Base-by-base conservation (phyloP, 1,140 invertebrate genomes). In the Wiebesia pumilae region DNA sequence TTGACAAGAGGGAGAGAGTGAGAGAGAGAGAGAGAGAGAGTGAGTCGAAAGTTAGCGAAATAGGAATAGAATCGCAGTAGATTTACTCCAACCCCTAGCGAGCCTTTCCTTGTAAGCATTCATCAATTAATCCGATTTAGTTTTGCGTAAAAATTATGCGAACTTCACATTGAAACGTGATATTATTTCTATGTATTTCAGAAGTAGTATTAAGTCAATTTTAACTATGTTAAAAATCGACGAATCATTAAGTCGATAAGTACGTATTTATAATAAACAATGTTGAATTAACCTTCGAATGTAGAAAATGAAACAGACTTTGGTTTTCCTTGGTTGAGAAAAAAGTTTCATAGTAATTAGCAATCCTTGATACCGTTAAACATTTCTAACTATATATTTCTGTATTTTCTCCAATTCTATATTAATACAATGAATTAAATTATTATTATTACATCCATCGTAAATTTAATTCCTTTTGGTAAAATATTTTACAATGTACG, bases 31-130 rank as follows among this genome's bases (percentile, higher is more conserved):
- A 65, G 69, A 79, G 79, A 88, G 43, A 71, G 73, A 81, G 62
- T 67, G 69, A 87, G 81, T 67, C 35, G 81, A 82, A 65, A 83
- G 75, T 86, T 88, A 85, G 75, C 65, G 27, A 87, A 87, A 88
- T 80, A 62, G 77, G 81, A 87, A 87, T 83, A 88, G 80, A 85
- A 81, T 83, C 83, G 82, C 87, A 86, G 89, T 88, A 87, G 87
- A 75, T 82, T 67, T 51, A 9, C 75, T 30, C 21, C 21, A 80
- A 38, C 84, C 43, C 65, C 30, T 27, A 75, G 33, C 71, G 51
- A 77, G 35, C 38, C 35, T 54, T 82, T 83, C 82, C 65, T 83
- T 77, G 82, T 83, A 62, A 83, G 73, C 81, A 83, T 83, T 83
- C 67, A 51, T 83, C 81, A 79, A 80, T 69, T 80, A 85, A 80